A percentile compares a stretch with the other conserved stretches of the same genome.
Evolutionary conservation across 2,113 vertebrate genomes (phyloP).

Genomic region (Hemicordylus capensis): DNA sequence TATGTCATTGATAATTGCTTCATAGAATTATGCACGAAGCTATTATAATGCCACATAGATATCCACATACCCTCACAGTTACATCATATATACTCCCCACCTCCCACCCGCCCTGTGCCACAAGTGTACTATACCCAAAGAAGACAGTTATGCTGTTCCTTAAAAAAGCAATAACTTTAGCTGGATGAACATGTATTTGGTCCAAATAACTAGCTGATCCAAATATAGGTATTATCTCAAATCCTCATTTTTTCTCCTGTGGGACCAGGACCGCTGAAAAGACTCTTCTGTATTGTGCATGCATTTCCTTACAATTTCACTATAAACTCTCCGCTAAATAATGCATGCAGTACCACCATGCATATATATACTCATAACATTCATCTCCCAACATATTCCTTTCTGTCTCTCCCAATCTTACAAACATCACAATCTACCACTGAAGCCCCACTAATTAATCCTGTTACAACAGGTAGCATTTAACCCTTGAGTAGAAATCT

Average conservation of each 20-base stretch:
- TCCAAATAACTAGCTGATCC: not conserved
- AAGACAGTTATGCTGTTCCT: not conserved
- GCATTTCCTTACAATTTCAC: constrained; percentile 3
- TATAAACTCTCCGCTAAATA: not conserved
- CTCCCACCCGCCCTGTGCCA: not conserved
- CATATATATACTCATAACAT: not conserved
- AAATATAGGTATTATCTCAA: not conserved
- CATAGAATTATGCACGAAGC: not conserved
- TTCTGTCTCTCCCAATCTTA: not conserved
- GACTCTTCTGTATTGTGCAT: not conserved
- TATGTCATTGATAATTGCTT: not conserved
- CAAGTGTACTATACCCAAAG: not conserved
- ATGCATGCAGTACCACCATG: not conserved
- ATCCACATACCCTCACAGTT: not conserved
- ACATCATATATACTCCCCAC: not conserved
- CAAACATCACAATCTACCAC: rapidly evolving
- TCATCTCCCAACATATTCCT: not conserved
- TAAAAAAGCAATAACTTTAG: not conserved
- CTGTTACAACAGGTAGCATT: constrained; percentile 51
- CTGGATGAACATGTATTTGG: not conserved
- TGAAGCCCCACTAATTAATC: constrained; percentile 34
- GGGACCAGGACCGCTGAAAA: not conserved
- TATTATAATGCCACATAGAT: not conserved
- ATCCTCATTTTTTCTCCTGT: not conserved
- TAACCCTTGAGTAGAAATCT: constrained; percentile 44